Evolutionary conservation across 1,140 invertebrate genomes (phyloP), one percentile per base, ranked within the genome.

Genomic region (Tetragnatha versicolor): DNA sequence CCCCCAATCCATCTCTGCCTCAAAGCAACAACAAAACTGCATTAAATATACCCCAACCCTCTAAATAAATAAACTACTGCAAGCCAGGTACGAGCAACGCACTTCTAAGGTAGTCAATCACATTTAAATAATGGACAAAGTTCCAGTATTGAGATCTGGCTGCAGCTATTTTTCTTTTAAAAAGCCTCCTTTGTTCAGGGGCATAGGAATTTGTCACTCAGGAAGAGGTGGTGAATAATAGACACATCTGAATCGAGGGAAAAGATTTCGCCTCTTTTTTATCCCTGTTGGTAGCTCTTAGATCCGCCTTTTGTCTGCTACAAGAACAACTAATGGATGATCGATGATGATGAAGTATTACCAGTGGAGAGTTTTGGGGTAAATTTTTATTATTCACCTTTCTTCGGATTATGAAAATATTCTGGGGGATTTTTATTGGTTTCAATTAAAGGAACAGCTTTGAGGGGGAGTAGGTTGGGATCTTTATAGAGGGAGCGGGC

Each of bases 111-210:
- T 33, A 73, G 51, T 73, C 69, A 39, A 73, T 73, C 69, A 73
- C 51, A 60, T 58, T 69, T 58, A 73, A 73, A 73, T 73, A 73
- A 73, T 73, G 69, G 69, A 14, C 69, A 73, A 73, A 73, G 69
- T 73, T 73, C 22, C 31, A 17, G 37, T 60, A 73, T 73, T 60
- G 69, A 73, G n/a, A 20, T 69, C 22, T 14, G 9, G 45, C 22
- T 25, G 39, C 12, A 29, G 10, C 33, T 39, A 60, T 73, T 73
- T n/a, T n/a, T 60, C 69, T 73, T 73, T 73, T 39, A 35, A 53
- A 60, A 60, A 27, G 4, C 37, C 22, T 60, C 33, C 10, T 37
- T 45, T 42, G 49, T 68, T 70, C 31, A 2, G n/a, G 10, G 20
- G 29, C n/a, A 20, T 69, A 31, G 53, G 53, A 55, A 73, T 73